Evolutionary conservation across 2,888 invertebrate species (phyloP), one percentile per base, ranked within the genome.

Genomic region (Lasius platythorax): DNA sequence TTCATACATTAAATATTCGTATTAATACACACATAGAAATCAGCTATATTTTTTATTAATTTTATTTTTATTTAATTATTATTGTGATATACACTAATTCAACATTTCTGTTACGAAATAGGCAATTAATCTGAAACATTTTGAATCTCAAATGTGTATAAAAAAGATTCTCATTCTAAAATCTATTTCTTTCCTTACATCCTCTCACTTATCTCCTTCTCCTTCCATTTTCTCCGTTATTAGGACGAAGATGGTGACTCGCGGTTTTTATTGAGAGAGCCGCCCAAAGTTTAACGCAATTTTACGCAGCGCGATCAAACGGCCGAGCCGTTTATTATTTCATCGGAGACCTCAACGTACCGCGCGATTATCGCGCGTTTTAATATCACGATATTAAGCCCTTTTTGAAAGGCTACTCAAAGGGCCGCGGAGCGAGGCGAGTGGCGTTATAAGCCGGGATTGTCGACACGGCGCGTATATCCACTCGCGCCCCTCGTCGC

Each of bases 371-470:
- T 79, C 70, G 79, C 43, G 61, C 61, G 70, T 79, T 79, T 79
- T 79, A 79, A 79, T 79, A 70, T 79, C 79, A 40, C 79, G 70
- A 79, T 79, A 79, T 79, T 79, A 61, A 79, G 61, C 79, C 58
- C 70, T 70, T 79, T 79, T 79, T 79, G 79, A 79, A 79, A 70
- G 70, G 70, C 79, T 61, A 79, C 79, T 79, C 79, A 79, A 79
- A 79, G 68, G 11, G 61, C 70, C 61, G 61, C 61, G 79, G 70
- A 70, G 46, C 61, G 79, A 79, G 53, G 46, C 68, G 70, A 70
- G 70, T 70, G 70, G 79, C 79, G 79, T 79, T 70, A 79, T 79
- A 79, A 79, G 70, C 70, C 70, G 79, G 79, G 79, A 79, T 79
- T 79, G 79, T 79, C 79, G 61, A 61, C 70, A 33, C 70, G 79